phyloP scores from a whole-genome alignment of 2,797 vertebrate genomes.

The Micromesistius poutassou region DNA sequence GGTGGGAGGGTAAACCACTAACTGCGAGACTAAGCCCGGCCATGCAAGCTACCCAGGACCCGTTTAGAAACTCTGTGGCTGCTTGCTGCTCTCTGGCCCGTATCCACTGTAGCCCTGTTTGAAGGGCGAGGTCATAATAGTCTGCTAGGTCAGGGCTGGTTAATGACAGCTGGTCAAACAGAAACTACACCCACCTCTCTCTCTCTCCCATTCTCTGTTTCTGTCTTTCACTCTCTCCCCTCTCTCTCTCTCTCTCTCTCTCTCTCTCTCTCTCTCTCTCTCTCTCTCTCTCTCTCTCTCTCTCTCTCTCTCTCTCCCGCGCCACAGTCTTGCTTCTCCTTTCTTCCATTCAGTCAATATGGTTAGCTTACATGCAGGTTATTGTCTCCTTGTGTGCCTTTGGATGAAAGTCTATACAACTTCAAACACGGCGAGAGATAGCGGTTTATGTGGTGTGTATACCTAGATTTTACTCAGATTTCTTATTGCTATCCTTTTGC shows the following conservation, averaged over 20 bases:
- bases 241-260: background rate
- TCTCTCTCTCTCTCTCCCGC: background rate
- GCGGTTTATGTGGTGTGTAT: background rate
- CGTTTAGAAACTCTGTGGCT: no score
- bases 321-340: background rate
- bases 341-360: background rate
- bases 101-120: background rate
- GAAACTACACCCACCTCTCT: background rate
- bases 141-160: background rate
- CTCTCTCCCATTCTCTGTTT: background rate
- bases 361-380: background rate
- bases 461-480: no score
- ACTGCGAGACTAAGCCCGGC: no score
- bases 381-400: background rate
- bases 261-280: background rate
- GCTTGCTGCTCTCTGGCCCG: background rate
- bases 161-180: background rate
- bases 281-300: background rate
- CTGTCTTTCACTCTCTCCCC: no score
- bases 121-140: constrained; percentile 1
- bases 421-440: background rate
- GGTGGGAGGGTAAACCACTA: background rate
- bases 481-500: no score
- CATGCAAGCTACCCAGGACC: background rate
- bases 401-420: background rate